phyloP scores from a whole-genome alignment of 2,888 invertebrate species.

The Lithophane leautieri region DNA sequence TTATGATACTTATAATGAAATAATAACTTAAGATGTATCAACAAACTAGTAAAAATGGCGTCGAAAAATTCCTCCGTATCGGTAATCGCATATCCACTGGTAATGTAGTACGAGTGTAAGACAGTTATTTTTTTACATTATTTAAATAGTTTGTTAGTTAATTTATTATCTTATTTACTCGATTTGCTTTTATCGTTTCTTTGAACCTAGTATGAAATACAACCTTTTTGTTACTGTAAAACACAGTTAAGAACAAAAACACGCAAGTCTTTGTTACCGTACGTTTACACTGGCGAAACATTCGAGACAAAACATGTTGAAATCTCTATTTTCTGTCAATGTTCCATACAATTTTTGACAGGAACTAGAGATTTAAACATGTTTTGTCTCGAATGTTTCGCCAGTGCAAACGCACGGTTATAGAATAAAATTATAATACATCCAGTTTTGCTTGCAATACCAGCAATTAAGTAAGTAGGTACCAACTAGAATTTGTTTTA shows the following conservation, averaged over 20 bases:
- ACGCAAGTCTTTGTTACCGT: neutral
- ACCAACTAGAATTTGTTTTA: neutral
- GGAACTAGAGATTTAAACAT: too few relatives aligned
- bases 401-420: too few relatives aligned
- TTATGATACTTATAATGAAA: neutral
- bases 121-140: neutral
- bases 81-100: neutral
- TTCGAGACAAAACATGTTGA: too few relatives aligned
- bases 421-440: neutral
- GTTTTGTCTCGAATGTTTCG: too few relatives aligned
- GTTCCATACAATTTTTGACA: too few relatives aligned
- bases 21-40: neutral
- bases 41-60: neutral
- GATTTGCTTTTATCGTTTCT: neutral
- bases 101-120: neutral
- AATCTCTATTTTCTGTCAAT: too few relatives aligned
- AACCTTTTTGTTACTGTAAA: neutral
- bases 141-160: neutral
- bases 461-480: neutral
- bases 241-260: neutral
- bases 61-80: neutral
- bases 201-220: neutral
- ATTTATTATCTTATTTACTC: neutral
- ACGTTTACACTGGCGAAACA: too few relatives aligned
- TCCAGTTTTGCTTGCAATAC: neutral